phyloP scores from a whole-genome alignment of 2,888 invertebrate species.

The Rosalia funebris region DNA sequence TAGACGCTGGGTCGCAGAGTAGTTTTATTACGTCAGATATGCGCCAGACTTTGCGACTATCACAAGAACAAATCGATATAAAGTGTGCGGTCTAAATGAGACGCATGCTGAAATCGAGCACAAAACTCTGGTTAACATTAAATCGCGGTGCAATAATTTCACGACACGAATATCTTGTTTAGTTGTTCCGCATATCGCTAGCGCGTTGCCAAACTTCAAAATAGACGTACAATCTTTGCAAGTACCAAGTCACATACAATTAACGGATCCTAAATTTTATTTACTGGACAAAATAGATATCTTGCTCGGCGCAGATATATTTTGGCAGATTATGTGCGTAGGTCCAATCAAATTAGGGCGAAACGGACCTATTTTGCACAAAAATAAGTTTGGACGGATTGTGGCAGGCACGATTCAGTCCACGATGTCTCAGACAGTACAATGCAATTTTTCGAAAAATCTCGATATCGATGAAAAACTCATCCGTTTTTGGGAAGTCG shows the following conservation, averaged over 20 bases:
- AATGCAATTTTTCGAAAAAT: conserved; percentile 1
- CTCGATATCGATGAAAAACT: background rate
- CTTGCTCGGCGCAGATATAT: conserved; percentile 31
- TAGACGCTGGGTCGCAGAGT: conserved; percentile 11
- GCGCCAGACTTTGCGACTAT: background rate
- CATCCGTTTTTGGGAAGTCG: conserved; percentile 1
- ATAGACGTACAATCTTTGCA: conserved; percentile 7
- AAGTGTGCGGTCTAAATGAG: conserved; percentile 24
- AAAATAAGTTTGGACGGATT: conserved; percentile 34
- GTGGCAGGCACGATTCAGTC: conserved; percentile 17
- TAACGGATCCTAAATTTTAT: conserved; percentile 32
- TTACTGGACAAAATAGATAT: conserved; percentile 30
- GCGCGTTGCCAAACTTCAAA: conserved; percentile 16
- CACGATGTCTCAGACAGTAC: background rate
- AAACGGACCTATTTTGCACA: conserved; percentile 31
- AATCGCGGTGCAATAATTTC: conserved; percentile 15
- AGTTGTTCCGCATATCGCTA: conserved; percentile 29
- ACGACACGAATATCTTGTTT: conserved; percentile 11
- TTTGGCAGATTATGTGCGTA: conserved; percentile 31
- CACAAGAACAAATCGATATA: conserved; percentile 9
- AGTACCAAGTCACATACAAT: conserved; percentile 27
- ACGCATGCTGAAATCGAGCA: conserved; percentile 1
- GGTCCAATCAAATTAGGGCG: conserved; percentile 29
- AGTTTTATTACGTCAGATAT: background rate
- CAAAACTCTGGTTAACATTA: background rate